Conservation (phyloP, 2,888 invertebrate genomes). For the Sesia apiformis region DNA sequence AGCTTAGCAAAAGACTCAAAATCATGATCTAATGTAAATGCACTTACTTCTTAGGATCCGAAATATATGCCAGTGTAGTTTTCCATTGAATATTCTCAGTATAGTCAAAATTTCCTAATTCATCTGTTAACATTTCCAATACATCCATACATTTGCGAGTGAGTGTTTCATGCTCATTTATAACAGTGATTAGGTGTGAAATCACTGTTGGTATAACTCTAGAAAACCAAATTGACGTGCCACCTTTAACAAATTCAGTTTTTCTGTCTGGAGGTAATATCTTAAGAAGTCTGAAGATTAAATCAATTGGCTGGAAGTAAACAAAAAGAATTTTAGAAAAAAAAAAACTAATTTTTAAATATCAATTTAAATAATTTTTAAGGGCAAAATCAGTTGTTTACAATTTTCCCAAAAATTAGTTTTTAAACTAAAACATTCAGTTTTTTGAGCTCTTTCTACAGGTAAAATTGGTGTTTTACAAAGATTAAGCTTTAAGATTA, state of each 20-base stretch:
- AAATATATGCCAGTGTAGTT: constrained; percentile 41
- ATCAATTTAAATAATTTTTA: neutral
- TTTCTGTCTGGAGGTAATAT: constrained; percentile 39
- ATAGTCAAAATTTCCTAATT: constrained; percentile 47
- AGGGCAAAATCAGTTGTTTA: too few relatives aligned
- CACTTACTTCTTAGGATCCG: constrained; percentile 43
- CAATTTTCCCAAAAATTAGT: too few relatives aligned
- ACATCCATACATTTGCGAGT: constrained; percentile 20
- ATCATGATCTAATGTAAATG: neutral
- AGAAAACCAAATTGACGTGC: constrained; percentile 60
- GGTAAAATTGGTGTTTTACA: too few relatives aligned
- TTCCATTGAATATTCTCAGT: constrained; percentile 48
- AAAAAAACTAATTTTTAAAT: neutral
- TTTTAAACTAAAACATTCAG: too few relatives aligned
- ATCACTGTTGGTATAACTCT: constrained; percentile 61
- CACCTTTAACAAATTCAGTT: constrained; percentile 39
- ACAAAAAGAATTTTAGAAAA: neutral
- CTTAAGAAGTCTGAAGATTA: constrained; percentile 41
- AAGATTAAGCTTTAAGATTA: too few relatives aligned
- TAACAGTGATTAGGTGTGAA: constrained; percentile 3
- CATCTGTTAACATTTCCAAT: constrained; percentile 53
- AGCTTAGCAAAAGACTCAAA: too few relatives aligned
- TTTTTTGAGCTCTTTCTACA: too few relatives aligned
- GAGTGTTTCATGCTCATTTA: neutral
- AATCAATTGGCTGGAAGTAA: constrained; percentile 29